phyloP scores from a whole-genome alignment of 2,888 invertebrate species.

The Acanthoscelides obtectus region DNA sequence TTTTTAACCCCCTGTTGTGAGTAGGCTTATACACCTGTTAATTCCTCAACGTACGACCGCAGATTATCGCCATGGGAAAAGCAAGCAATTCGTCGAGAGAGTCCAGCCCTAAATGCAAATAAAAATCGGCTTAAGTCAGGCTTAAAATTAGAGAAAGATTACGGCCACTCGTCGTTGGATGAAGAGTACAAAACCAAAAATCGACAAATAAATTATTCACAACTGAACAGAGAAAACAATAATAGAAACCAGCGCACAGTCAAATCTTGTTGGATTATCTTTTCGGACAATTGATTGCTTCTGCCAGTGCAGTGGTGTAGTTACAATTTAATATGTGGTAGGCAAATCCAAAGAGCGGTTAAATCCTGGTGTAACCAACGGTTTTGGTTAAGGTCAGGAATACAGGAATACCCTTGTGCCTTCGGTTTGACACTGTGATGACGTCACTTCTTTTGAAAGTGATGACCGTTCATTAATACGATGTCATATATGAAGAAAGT shows the following conservation, averaged over 20 bases:
- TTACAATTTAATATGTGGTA: conserved; percentile 1
- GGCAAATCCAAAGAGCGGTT: conserved; percentile 14
- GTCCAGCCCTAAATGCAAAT: conserved; percentile 9
- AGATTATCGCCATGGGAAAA: conserved; percentile 26
- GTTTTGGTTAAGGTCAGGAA: no score
- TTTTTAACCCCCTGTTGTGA: not conserved
- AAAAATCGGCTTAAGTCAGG: conserved; percentile 23
- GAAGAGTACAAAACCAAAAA: conserved; percentile 30
- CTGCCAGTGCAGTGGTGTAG: conserved; percentile 8
- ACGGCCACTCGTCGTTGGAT: not conserved
- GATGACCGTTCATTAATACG: no score
- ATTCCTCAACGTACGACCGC: not conserved
- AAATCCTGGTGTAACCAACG: no score
- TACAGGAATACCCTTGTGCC: no score
- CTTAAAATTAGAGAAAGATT: conserved; percentile 33
- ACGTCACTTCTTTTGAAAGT: no score
- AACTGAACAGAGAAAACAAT: conserved; percentile 31
- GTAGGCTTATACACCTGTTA: not conserved
- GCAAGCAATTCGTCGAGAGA: conserved; percentile 20
- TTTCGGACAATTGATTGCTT: conserved; percentile 43
- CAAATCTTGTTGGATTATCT: conserved; percentile 44
- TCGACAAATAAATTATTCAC: conserved; percentile 42
- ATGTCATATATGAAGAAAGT: no score
- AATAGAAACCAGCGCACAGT: conserved; percentile 20
- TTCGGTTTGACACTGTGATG: no score